Base-by-base conservation (phyloP, 1,140 invertebrate genomes). In the Triops longicaudatus region DNA sequence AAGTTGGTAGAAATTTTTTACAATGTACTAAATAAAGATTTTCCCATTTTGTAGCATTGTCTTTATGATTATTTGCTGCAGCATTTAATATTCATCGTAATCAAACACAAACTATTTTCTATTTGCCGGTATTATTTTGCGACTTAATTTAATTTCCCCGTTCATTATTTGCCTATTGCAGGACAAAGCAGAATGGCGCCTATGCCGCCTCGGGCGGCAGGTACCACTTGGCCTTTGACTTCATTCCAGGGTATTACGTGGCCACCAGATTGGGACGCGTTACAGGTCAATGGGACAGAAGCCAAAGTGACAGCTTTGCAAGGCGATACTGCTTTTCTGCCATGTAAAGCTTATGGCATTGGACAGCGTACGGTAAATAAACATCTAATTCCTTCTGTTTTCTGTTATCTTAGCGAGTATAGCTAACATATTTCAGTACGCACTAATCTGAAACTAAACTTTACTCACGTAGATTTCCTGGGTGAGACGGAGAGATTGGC, bases 261-360 rank as follows among this genome's bases (percentile, higher is more conserved):
- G 50, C 50, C 50, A 0, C 50, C 50, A n/a, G 50, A 63, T 63
- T 63, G 50, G 50, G 50, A 63, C 14, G 50, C 50, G 50, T 63
- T 63, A 17, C 50, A 17, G 50, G 50, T 14, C 50, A 91, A 92
- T 84, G 91, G 90, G 79, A 91, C 90, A 14, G 86, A 89, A 42
- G 88, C 87, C 78, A 93, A 95, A 82, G 88, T 93, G 76, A 94
- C 92, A 4, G 91, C 92, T 10, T 92, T 94, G 81, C 85, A 93
- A 27, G 93, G 92, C 26, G 91, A 91, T 73, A 92, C 91, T 0
- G 92, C 92, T 31, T 94, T 93, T 83, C 87, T 94, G n/a, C 90
- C 93, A 83, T 95, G 93, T 83, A 86, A 88, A 82, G 90, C 91
- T 78, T 86, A 90, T 77, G 90, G 89, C 83, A 85, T 90, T 73